Base-by-base conservation (phyloP, 2,888 invertebrate genomes). In the Drosophila merina region DNA sequence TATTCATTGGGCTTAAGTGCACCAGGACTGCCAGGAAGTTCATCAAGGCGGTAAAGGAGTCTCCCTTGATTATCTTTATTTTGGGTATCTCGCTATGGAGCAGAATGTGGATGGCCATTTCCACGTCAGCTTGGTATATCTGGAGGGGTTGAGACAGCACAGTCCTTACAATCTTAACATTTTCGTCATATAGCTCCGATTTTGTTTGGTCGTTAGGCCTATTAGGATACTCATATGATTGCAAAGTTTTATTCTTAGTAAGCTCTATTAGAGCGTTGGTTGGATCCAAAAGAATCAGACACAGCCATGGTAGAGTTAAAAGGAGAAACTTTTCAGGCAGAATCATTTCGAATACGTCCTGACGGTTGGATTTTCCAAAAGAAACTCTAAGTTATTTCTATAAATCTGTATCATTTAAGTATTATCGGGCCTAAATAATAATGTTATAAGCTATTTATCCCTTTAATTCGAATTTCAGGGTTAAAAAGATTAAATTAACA, bases 51-150 rank as follows among this genome's bases (percentile, higher is more conserved):
- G 1, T 8, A 9, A 8, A 42, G 40, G 40, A 8, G 8, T 42
- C 20, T 3, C 40, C 40, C 40, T 42, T 42, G 20, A 42, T 42
- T 8, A 42, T 0, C 14, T 42, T 42, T 14, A 7, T 20, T 4
- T 42, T 42, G 3, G 40, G 40, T 3, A 42, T 20, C n/a, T 42
- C 20, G n/a, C 40, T 42, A 4, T 42, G 40, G 12, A 42, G 2
- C 40, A 42, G 40, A 3, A 20, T 9, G 14, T 9, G 7, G 8
- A 42, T 9, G 12, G 14, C 40, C 62, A 67, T 75, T 54, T 50
- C 28, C 36, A 47, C 55, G 60, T 57, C 72, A 68, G 75, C 12
- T 4, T 38, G 12, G 5, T n/a, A 28, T 12, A 68, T 63, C 68
- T 47, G 55, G 45, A 2, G 54, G 62, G 67, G 57, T 67, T 58